phyloP scores from a whole-genome alignment of 1,140 invertebrate genomes.

The Ericerus pela region DNA sequence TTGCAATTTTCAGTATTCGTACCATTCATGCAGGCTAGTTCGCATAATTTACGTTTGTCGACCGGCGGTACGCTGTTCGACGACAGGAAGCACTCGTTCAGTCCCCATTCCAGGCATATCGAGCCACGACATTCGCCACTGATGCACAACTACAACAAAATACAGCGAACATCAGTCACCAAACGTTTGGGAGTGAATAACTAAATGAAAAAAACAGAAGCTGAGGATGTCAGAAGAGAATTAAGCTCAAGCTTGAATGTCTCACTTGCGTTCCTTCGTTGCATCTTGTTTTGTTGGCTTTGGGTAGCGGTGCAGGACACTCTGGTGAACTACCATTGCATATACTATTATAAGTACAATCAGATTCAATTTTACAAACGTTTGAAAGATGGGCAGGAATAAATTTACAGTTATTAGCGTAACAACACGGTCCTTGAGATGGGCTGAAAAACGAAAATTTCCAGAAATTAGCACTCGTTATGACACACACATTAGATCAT shows the following conservation, averaged over 20 bases:
- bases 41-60: constrained; percentile 78
- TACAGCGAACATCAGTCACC: constrained; percentile 12
- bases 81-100: constrained; percentile 93
- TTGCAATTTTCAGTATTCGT: constrained; percentile 58
- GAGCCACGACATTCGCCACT: constrained; percentile 87
- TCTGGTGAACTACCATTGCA: constrained; percentile 74
- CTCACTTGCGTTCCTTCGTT: constrained; percentile 59
- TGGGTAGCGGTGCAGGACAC: constrained; percentile 65
- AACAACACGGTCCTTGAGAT: constrained; percentile 91
- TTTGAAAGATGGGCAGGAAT: constrained; percentile 43
- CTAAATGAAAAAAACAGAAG: constrained; percentile 17
- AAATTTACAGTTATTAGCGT: constrained; percentile 64
- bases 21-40: constrained; percentile 85
- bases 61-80: constrained; percentile 64
- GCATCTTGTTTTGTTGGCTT: constrained; percentile 67
- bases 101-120: constrained; percentile 85
- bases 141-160: constrained; percentile 60
- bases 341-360: constrained; percentile 68
- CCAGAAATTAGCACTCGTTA: background rate
- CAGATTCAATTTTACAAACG: constrained; percentile 67
- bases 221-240: background rate
- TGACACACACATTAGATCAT: background rate
- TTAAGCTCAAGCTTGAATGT: no score
- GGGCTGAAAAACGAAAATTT: constrained; percentile 59
- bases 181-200: constrained; percentile 10